Conservation (phyloP, 35 echinoderm and acorn worm species). For the Stichopus chloronotus region DNA sequence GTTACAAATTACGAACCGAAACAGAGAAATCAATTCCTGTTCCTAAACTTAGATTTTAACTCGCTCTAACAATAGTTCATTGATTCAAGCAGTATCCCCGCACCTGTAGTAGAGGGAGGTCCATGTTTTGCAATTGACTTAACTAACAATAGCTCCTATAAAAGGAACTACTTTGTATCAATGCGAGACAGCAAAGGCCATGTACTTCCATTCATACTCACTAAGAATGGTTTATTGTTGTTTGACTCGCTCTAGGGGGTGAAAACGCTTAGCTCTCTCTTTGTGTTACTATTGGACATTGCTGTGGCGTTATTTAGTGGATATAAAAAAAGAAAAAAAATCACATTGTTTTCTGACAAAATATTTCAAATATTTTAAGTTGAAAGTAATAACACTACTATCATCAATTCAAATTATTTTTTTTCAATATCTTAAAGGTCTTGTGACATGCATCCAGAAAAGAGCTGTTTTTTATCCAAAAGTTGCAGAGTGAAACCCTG, state of each 20-base stretch:
- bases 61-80: neutral
- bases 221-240: conserved; percentile 6
- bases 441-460: too few relatives aligned
- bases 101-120: neutral
- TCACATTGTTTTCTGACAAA: too few relatives aligned
- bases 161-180: neutral
- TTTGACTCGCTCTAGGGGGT: conserved; percentile 18
- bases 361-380: too few relatives aligned
- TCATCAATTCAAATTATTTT: too few relatives aligned
- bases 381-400: too few relatives aligned
- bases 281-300: neutral
- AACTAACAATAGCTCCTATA: neutral
- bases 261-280: neutral
- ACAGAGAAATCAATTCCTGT: neutral
- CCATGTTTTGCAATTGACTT: neutral
- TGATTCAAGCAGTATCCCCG: neutral
- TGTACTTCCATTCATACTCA: conserved; percentile 1
- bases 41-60: neutral
- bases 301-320: neutral
- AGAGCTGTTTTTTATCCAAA: too few relatives aligned
- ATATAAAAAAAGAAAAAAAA: too few relatives aligned
- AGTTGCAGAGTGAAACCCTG: too few relatives aligned
- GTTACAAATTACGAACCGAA: neutral
- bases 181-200: neutral
- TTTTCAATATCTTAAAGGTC: too few relatives aligned